Conservation (phyloP, 2,113 vertebrate species). For the Stigmatopora argus region DNA sequence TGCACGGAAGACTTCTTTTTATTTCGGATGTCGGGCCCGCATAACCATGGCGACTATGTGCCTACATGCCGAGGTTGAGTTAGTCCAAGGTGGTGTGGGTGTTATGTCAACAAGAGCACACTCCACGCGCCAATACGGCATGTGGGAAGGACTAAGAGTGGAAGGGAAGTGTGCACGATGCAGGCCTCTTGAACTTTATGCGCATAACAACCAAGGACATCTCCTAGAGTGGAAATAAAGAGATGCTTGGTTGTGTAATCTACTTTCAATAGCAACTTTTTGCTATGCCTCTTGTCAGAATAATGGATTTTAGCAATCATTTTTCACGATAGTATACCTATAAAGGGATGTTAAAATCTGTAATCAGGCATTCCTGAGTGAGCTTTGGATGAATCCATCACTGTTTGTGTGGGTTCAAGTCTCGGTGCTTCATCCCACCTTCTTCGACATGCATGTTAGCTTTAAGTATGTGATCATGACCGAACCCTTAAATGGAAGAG, state of each 20-base stretch:
- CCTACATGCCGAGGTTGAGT: conserved; percentile 38
- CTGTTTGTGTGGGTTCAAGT: no score
- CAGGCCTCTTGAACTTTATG: conserved; percentile 32
- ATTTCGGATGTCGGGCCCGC: conserved; percentile 46
- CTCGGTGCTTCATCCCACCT: no score
- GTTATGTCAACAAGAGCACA: conserved; percentile 43
- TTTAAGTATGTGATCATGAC: background rate
- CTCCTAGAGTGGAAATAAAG: conserved; percentile 4
- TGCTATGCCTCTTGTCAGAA: background rate
- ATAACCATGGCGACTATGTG: conserved; percentile 71
- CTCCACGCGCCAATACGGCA: conserved; percentile 18
- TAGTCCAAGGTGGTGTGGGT: conserved; percentile 51
- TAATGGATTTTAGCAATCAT: no score
- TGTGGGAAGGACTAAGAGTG: conserved; percentile 30
- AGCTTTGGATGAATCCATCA: no score
- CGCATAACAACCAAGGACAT: conserved; percentile 46
- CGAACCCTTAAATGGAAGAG: background rate
- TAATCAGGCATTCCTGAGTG: no score
- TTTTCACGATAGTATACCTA: no score
- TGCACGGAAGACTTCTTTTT: conserved; percentile 20
- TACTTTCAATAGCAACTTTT: background rate
- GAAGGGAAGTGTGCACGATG: conserved; percentile 20
- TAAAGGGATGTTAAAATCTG: no score
- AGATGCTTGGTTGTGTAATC: conserved; percentile 2
- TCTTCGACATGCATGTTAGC: no score